Base-by-base conservation (phyloP, 2,113 vertebrate species). In the Stigmatopora nigra region DNA sequence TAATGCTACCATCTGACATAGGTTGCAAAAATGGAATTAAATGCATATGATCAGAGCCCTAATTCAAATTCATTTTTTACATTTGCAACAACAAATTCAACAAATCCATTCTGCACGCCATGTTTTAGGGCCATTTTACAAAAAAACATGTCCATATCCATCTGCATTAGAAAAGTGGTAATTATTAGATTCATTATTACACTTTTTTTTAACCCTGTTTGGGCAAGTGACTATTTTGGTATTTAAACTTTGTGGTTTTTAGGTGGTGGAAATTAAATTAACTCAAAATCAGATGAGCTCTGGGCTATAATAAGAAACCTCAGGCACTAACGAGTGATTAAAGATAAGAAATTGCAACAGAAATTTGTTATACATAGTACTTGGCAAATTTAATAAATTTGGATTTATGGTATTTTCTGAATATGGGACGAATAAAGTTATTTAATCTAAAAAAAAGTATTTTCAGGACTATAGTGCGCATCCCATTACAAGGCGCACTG, bases 301-400 rank as follows among this genome's bases (percentile, higher is more conserved):
- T n/a, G 17, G 35, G 57, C 57, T 59, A 19, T n/a, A 59, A 19
- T 41, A 59, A 59, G 35, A 59, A 58, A 31, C 55, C 25, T 57
- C 7, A 9, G 55, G 31, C 35, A 17, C 31, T 35, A 15, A 58
- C 8, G 31, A 16, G 31, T 17, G 31, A 58, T 58, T 36, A 36
- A 36, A 58, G 31, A 58, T 36, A 36, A 58, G 16, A 38, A 36
- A 10, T 53, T 53, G 51, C 19, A 11, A 22, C 12, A 20, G 56
- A 58, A 35, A 17, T 38, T 38, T 59, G 31, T 17, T n/a, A 36
- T 5, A 2, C 17, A 16, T 17, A 38, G 57, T 12, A 60, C 35
- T 19, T 41, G 38, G 17, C 36, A 60, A 60, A 19, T 60, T n/a
- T 41, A 60, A 41, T 41, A 5, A 31, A 44, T 60, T 60, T 60